These are phyloP conservation scores for Julus scandinavius DNA, from an alignment of 2,888 invertebrate genomes.

Conservation along the genomic window DNA sequence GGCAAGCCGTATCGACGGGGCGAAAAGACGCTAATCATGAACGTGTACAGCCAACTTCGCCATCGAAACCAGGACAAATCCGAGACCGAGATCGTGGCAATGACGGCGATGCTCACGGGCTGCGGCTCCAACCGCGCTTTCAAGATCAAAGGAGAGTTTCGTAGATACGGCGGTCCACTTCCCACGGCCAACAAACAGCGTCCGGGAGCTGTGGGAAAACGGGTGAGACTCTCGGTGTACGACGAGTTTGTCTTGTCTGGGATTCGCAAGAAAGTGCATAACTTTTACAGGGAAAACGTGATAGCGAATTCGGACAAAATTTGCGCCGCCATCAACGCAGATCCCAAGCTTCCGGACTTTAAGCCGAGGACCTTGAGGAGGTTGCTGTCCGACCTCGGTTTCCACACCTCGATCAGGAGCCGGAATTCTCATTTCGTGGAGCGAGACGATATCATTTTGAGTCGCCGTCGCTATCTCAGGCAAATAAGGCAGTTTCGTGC, in stretches of 20 bases:
- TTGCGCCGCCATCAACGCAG: slow-evolving; percentile 7
- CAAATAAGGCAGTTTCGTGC: background rate
- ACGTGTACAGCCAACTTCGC: slow-evolving; percentile 30
- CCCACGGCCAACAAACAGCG: background rate
- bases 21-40: background rate
- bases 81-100: slow-evolving; percentile 17
- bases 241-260: background rate
- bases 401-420: no score
- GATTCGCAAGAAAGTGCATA: background rate
- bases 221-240: background rate
- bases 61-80: background rate
- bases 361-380: background rate
- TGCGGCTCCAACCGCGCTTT: background rate
- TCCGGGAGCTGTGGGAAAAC: background rate
- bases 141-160: background rate
- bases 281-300: background rate
- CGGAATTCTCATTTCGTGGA: background rate
- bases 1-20: no score
- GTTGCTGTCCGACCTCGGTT: background rate
- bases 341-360: background rate
- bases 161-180: background rate
- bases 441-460: background rate
- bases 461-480: slow-evolving; percentile 19
- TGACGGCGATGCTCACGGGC: background rate
- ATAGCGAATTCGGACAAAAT: background rate